phyloP scores from a whole-genome alignment of 2,797 vertebrate genomes.

The Florisuga fusca region DNA sequence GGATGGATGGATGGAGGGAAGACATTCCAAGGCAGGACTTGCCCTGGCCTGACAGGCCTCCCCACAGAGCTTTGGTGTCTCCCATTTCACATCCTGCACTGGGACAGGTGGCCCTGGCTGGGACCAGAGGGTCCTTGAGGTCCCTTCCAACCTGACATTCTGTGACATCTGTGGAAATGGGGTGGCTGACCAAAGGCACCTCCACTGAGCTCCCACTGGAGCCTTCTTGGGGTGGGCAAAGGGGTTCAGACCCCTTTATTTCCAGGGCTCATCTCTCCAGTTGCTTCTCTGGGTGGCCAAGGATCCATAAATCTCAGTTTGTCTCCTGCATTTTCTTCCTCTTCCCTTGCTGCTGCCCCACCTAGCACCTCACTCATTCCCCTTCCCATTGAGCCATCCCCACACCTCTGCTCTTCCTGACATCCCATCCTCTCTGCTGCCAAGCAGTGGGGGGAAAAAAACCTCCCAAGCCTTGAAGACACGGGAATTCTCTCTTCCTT shows the following conservation, averaged over 20 bases:
- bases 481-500: rapidly evolving
- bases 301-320: rapidly evolving
- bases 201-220: too few relatives aligned
- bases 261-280: rapidly evolving
- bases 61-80: background rate
- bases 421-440: too few relatives aligned
- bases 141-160: too few relatives aligned
- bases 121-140: too few relatives aligned
- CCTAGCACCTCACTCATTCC: background rate
- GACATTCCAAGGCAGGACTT: background rate
- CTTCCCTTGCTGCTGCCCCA: rapidly evolving
- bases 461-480: rapidly evolving
- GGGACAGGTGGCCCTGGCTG: background rate
- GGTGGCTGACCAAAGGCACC: too few relatives aligned
- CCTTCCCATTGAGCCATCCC: too few relatives aligned
- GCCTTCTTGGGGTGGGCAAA: rapidly evolving
- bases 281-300: background rate
- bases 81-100: rapidly evolving
- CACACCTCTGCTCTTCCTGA: rapidly evolving
- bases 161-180: rapidly evolving
- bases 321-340: rapidly evolving
- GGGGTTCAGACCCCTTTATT: background rate
- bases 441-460: background rate
- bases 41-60: background rate
- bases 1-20: background rate